Evolutionary conservation across 2,888 invertebrate species (phyloP).

Genomic region (Mechanitis messenoides): DNA sequence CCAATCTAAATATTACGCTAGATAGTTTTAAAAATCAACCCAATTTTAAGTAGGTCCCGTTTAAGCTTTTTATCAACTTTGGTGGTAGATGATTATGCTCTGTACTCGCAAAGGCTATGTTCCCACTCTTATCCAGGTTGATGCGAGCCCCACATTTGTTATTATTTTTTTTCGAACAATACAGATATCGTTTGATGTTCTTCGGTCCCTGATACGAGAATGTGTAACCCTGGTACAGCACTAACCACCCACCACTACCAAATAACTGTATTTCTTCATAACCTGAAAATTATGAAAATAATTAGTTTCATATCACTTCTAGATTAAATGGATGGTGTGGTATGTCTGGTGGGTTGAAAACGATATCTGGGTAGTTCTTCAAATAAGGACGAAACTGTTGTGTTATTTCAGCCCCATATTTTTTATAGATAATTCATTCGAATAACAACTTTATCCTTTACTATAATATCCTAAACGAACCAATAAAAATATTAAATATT

Average conservation of each 20-base stretch:
- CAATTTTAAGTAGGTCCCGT: slow-evolving; percentile 15
- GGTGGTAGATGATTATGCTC: slow-evolving; percentile 37
- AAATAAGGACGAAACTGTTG: too few relatives aligned
- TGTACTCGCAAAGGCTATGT: slow-evolving; percentile 18
- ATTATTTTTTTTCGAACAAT: slow-evolving; percentile 25
- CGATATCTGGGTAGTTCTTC: too few relatives aligned
- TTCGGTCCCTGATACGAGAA: slow-evolving; percentile 34
- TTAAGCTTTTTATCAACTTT: slow-evolving; percentile 1
- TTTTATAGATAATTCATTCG: too few relatives aligned
- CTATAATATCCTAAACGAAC: too few relatives aligned
- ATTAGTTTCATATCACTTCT: background rate
- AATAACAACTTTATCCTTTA: too few relatives aligned
- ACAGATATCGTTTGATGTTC: slow-evolving; percentile 26
- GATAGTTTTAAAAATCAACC: background rate
- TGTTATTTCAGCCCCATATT: too few relatives aligned
- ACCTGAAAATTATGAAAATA: background rate
- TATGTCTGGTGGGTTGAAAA: too few relatives aligned
- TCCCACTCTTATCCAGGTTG: slow-evolving; percentile 25
- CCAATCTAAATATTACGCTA: background rate
- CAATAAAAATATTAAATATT: too few relatives aligned
- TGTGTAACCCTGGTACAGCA: slow-evolving; percentile 32
- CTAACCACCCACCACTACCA: slow-evolving; percentile 16
- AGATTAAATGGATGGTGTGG: too few relatives aligned
- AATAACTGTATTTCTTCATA: slow-evolving; percentile 6
- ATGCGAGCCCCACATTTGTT: slow-evolving; percentile 31